Evolutionary conservation across 2,797 vertebrate genomes (phyloP).

Genomic region (Scolopax bukidnonensis): DNA sequence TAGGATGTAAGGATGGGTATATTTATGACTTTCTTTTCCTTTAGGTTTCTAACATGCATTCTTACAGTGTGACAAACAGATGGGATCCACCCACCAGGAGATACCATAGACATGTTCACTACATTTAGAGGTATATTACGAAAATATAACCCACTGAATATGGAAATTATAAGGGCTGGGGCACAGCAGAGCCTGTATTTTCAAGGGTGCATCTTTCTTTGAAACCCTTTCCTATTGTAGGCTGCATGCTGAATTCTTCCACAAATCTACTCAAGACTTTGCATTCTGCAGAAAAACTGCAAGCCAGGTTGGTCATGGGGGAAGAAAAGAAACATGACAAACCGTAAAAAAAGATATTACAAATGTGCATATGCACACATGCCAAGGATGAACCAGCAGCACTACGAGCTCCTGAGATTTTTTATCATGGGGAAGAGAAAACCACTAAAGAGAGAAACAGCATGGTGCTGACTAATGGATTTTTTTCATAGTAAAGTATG

Average conservation of each 20-base stretch:
- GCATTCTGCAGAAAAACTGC: background rate
- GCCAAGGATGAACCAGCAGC: background rate
- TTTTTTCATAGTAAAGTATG: background rate
- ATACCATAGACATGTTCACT: background rate
- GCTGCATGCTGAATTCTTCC: background rate
- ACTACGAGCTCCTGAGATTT: background rate
- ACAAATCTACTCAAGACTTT: background rate
- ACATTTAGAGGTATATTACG: conserved; percentile 1
- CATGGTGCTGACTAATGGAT: background rate
- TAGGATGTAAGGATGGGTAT: background rate
- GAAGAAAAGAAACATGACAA: background rate
- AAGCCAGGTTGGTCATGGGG: background rate
- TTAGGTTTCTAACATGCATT: background rate
- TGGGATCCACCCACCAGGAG: conserved; percentile 25
- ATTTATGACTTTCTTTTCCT: background rate
- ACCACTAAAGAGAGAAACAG: background rate
- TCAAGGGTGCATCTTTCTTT: background rate
- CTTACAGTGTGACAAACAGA: conserved; percentile 9
- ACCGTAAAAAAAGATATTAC: background rate
- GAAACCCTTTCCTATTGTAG: background rate
- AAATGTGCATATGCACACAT: background rate
- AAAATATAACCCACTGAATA: background rate
- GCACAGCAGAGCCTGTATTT: background rate
- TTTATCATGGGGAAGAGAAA: background rate
- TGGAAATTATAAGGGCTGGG: background rate